Conservation (phyloP, 2,797 vertebrate species). For the Enteromius argenteus region DNA sequence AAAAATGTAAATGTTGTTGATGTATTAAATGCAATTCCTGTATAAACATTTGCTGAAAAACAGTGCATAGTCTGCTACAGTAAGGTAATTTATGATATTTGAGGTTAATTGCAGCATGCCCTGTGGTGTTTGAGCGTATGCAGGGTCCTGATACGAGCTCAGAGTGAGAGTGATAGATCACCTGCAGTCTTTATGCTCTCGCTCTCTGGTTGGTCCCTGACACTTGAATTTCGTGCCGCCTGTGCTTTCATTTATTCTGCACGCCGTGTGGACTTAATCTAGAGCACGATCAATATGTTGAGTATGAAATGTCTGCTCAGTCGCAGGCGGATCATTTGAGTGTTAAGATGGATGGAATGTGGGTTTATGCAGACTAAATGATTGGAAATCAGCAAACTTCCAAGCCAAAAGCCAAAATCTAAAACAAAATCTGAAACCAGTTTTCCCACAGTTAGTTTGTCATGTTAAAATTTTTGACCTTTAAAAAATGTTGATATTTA, state of each 20-base stretch:
- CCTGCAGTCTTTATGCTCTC: neutral
- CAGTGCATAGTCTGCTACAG: neutral
- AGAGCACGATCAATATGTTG: constrained; percentile 48
- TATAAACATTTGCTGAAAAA: neutral
- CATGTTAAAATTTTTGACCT: neutral
- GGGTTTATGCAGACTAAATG: neutral
- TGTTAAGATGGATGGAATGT: neutral
- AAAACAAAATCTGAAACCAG: neutral
- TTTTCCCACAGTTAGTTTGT: neutral
- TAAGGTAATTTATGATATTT: constrained; percentile 9
- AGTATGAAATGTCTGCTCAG: constrained; percentile 24
- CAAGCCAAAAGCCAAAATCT: neutral
- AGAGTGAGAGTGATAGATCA: constrained; percentile 15
- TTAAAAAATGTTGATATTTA: neutral
- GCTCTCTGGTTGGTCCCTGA: constrained; percentile 14
- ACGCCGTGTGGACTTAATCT: constrained; percentile 47
- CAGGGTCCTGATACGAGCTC: neutral
- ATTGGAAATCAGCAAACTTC: neutral
- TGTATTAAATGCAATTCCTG: neutral
- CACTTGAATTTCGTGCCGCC: neutral
- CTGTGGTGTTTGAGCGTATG: neutral
- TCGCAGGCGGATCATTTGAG: constrained; percentile 8
- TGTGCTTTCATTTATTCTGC: constrained; percentile 42
- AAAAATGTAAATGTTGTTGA: neutral
- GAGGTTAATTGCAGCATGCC: neutral